These are phyloP conservation scores for Peromyscus melanophrys DNA, from an alignment of 2,797 vertebrate genomes.

Conservation along the genomic window DNA sequence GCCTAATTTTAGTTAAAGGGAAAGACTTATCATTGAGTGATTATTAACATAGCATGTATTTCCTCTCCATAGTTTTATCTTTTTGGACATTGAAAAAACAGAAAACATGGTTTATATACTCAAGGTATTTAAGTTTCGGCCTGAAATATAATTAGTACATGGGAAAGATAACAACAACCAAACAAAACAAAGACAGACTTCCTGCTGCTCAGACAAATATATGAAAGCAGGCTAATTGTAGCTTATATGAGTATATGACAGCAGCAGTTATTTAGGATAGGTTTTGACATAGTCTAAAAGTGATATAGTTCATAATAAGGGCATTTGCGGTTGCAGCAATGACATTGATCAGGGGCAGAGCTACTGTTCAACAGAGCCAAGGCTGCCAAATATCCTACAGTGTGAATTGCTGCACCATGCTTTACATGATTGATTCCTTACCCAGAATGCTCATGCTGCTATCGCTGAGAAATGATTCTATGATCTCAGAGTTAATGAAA, in stretches of 20 bases:
- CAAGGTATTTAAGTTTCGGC: neutral
- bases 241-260: neutral
- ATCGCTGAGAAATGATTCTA: neutral
- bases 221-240: neutral
- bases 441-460: neutral
- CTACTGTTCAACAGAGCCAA: neutral
- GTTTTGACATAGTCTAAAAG: slow-evolving; percentile 18
- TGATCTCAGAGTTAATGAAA: neutral
- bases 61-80: neutral
- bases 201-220: neutral
- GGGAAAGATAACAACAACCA: neutral
- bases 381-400: neutral
- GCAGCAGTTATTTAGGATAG: neutral
- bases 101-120: neutral
- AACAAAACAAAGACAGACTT: neutral
- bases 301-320: neutral
- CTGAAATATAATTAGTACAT: neutral
- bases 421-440: neutral
- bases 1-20: slow-evolving; percentile 58
- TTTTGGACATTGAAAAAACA: neutral
- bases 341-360: neutral
- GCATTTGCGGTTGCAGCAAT: neutral
- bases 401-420: accelerated
- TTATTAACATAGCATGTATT: neutral
- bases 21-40: slow-evolving; percentile 19